Conservation (phyloP, 2,888 invertebrate species). For the Perithous albicinctus region DNA sequence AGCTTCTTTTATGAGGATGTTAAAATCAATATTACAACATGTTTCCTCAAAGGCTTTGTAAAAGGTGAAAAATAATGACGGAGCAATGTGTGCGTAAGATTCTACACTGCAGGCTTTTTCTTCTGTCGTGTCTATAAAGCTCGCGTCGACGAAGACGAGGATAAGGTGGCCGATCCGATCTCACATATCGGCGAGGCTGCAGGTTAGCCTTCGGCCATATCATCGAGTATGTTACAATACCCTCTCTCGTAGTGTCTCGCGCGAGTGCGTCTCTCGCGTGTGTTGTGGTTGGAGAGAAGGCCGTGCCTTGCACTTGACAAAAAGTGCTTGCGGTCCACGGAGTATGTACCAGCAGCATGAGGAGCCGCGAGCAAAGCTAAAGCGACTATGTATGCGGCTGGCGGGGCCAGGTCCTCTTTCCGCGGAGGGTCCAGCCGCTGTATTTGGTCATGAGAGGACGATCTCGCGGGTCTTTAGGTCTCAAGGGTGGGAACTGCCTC, state of each 20-base stretch:
- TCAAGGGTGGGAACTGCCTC: conserved; percentile 72
- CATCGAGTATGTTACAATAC: conserved; percentile 17
- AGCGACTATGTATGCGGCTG: conserved; percentile 31
- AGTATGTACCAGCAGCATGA: conserved; percentile 2
- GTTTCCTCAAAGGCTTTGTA: too few species aligned
- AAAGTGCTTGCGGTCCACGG: conserved; percentile 47
- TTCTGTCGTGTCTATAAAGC: not conserved
- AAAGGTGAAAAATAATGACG: too few species aligned
- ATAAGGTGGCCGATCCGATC: conserved; percentile 5
- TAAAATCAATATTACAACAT: too few species aligned
- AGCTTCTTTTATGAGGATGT: too few species aligned
- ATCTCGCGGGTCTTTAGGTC: conserved; percentile 68
- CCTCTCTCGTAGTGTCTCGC: conserved; percentile 9
- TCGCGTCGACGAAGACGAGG: not conserved
- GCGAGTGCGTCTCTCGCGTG: conserved; percentile 24
- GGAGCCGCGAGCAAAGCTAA: conserved; percentile 33
- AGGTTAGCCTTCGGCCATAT: conserved; percentile 34
- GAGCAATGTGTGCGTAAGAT: too few species aligned
- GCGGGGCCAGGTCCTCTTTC: conserved; percentile 58
- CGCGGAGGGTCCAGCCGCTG: conserved; percentile 67
- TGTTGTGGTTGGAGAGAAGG: conserved; percentile 37
- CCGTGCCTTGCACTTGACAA: conserved; percentile 55
- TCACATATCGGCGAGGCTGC: conserved; percentile 22
- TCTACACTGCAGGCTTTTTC: too few species aligned
- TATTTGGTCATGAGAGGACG: conserved; percentile 72